These are phyloP conservation scores for Rousettus madagascariensis DNA, from an alignment of 2,797 vertebrate genomes.

Conservation along the genomic window DNA sequence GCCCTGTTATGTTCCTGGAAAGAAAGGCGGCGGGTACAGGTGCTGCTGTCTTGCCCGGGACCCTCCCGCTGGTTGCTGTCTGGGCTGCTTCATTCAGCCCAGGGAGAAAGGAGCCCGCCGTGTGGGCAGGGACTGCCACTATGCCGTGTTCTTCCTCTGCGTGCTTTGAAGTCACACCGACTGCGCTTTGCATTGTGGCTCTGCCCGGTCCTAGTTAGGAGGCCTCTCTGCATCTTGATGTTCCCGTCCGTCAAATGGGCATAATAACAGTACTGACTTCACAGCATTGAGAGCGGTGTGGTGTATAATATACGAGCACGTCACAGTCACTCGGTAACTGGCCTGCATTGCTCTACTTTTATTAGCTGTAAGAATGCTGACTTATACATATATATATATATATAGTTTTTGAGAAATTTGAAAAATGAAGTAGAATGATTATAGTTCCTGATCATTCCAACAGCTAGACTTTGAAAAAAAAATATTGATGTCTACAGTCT, in stretches of 20 bases:
- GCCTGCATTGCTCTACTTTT: background rate
- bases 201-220: background rate
- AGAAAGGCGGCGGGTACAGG: background rate
- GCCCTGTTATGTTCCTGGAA: background rate
- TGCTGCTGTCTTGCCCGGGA: fast-evolving
- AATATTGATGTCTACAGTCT: background rate
- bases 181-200: background rate
- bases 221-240: background rate
- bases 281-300: too few relatives aligned
- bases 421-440: background rate
- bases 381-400: too few relatives aligned
- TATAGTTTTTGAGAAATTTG: background rate
- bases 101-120: fast-evolving
- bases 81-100: background rate
- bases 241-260: background rate
- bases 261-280: too few relatives aligned
- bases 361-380: background rate
- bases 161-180: too few relatives aligned
- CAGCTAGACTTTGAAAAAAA: background rate
- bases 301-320: fast-evolving
- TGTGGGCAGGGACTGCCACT: fast-evolving
- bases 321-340: background rate
- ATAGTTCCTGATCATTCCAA: background rate
- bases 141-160: fast-evolving
- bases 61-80: fast-evolving